These are phyloP conservation scores for Xenops minutus DNA, from an alignment of 2,797 vertebrate species.

Conservation along the genomic window DNA sequence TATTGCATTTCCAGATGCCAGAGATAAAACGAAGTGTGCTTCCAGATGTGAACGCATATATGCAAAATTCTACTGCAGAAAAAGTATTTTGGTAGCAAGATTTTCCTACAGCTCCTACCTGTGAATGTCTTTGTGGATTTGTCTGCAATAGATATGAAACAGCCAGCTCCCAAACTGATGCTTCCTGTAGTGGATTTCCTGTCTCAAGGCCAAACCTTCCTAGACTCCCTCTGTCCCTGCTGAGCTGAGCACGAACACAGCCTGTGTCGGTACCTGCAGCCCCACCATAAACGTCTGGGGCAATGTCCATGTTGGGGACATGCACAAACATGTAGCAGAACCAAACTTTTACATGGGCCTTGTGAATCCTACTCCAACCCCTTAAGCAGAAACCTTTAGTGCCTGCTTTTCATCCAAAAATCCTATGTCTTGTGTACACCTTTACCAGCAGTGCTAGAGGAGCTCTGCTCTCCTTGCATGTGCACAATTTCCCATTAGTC, in stretches of 20 bases:
- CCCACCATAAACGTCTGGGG: accelerated
- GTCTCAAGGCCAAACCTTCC: neutral
- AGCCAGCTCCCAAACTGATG: accelerated
- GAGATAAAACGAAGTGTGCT: neutral
- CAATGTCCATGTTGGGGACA: neutral
- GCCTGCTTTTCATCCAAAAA: neutral
- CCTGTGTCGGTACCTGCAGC: neutral
- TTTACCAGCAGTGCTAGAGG: neutral
- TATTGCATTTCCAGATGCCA: neutral
- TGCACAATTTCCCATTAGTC: neutral
- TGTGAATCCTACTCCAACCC: neutral
- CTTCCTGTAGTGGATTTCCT: neutral
- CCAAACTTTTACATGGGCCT: accelerated
- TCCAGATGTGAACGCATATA: neutral
- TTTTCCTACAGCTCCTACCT: neutral
- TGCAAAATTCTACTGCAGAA: neutral
- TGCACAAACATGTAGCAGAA: neutral
- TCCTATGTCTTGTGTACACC: neutral
- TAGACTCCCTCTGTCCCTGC: too few relatives aligned
- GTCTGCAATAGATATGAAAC: neutral
- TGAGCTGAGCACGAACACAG: neutral
- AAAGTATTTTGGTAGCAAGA: neutral
- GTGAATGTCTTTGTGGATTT: neutral
- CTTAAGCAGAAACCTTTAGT: neutral
- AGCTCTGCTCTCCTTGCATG: neutral